Conservation (phyloP, 1,140 invertebrate genomes). For the Dendroctonus valens region DNA sequence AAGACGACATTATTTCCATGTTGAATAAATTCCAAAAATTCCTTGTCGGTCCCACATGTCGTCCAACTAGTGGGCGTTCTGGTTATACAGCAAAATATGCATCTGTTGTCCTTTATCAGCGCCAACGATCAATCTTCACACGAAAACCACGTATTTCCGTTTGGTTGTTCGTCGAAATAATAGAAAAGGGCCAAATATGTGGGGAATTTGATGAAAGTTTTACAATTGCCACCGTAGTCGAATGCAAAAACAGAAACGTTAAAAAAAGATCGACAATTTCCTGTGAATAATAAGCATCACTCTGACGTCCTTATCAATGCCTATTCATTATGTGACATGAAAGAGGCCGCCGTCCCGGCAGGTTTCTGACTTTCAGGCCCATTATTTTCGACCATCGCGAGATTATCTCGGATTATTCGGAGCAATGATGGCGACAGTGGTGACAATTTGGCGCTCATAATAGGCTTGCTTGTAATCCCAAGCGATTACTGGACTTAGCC, state of each 20-base stretch:
- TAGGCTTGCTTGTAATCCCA: no score
- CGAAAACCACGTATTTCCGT: not conserved
- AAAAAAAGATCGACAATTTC: not conserved
- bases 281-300: constrained; percentile 17
- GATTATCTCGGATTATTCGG: no score
- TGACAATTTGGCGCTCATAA: no score
- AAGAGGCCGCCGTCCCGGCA: constrained; percentile 13
- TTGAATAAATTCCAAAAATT: no score
- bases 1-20: no score
- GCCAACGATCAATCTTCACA: not conserved
- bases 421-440: no score
- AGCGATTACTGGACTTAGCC: no score
- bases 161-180: not conserved
- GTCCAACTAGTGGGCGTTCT: no score
- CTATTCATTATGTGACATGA: constrained; percentile 15
- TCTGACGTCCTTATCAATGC: constrained; percentile 20
- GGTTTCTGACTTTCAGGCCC: constrained; percentile 14
- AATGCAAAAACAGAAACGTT: not conserved
- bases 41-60: no score
- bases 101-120: not conserved
- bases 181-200: not conserved
- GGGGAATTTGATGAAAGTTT: not conserved
- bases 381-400: no score
- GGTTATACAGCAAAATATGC: not conserved
- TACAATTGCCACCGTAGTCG: constrained; percentile 6